phyloP scores from a whole-genome alignment of 2,888 invertebrate genomes.

The Cactoblastis cactorum region DNA sequence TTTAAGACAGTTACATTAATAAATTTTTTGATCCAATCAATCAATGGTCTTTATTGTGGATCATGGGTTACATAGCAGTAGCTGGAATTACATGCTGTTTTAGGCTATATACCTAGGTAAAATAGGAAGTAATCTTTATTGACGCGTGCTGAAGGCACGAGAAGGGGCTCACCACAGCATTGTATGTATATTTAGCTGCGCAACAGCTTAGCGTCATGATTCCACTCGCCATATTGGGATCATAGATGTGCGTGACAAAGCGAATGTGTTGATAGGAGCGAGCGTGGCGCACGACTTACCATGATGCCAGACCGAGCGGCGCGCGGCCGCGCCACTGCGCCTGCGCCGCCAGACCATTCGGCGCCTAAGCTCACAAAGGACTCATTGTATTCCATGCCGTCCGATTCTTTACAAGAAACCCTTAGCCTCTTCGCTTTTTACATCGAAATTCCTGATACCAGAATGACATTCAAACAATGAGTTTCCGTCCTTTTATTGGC shows the following conservation, averaged over 20 bases:
- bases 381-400: constrained; percentile 62
- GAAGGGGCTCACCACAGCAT: constrained; percentile 29
- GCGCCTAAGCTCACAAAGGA: constrained; percentile 75
- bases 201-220: constrained; percentile 22
- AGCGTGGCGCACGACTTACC: constrained; percentile 9
- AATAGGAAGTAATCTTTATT: background rate
- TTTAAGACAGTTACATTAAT: too few species aligned
- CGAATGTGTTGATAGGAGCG: constrained; percentile 17
- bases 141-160: constrained; percentile 16
- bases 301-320: constrained; percentile 50
- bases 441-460: constrained; percentile 67
- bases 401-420: constrained; percentile 62
- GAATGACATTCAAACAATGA: constrained; percentile 75
- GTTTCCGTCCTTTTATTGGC: constrained; percentile 79
- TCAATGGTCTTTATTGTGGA: too few species aligned
- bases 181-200: constrained; percentile 44
- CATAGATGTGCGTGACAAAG: constrained; percentile 35
- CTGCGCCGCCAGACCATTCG: constrained; percentile 68
- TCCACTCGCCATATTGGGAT: constrained; percentile 23
- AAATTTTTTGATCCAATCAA: too few species aligned
- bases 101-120: background rate
- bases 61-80: background rate
- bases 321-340: constrained; percentile 34
- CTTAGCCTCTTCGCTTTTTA: constrained; percentile 60
- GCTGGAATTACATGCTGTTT: too few species aligned